phyloP scores from a whole-genome alignment of 2,113 vertebrate species.

The Gnathonemus longibarbis region DNA sequence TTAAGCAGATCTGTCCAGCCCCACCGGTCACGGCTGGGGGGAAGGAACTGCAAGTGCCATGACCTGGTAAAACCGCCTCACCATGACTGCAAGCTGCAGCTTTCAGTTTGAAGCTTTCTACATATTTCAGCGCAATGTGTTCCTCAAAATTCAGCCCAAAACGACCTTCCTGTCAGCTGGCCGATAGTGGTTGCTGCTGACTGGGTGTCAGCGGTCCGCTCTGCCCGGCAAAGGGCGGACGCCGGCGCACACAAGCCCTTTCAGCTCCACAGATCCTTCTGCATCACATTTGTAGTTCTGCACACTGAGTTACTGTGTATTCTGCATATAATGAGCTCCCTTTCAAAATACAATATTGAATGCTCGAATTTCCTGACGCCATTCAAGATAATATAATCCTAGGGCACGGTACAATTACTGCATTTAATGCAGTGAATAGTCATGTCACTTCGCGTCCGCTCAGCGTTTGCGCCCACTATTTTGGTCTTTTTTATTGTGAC shows the following conservation, averaged over 20 bases:
- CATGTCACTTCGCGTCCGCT: background rate
- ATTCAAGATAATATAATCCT: slow-evolving; percentile 2
- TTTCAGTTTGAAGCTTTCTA: background rate
- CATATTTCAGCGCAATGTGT: background rate
- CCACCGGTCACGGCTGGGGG: background rate
- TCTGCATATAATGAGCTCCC: background rate
- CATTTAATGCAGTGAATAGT: background rate
- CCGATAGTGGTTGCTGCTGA: background rate
- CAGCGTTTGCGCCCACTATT: background rate
- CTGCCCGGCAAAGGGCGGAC: background rate
- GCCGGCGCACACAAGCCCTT: background rate
- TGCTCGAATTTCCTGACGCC: background rate
- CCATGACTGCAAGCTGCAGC: background rate
- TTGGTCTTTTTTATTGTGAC: background rate
- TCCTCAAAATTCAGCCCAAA: background rate
- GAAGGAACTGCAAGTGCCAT: background rate
- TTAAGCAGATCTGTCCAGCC: background rate
- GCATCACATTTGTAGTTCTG: background rate
- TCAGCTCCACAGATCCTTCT: background rate
- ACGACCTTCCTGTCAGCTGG: background rate
- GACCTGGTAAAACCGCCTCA: background rate
- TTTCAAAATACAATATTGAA: slow-evolving; percentile 3
- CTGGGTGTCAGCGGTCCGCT: background rate
- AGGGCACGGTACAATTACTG: slow-evolving; percentile 2
- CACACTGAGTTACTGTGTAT: background rate